Percentiles rank a stretch among this genome's conserved stretches.
Conservation (phyloP, 2,113 vertebrate species). For the Ceyx margarethae region DNA sequence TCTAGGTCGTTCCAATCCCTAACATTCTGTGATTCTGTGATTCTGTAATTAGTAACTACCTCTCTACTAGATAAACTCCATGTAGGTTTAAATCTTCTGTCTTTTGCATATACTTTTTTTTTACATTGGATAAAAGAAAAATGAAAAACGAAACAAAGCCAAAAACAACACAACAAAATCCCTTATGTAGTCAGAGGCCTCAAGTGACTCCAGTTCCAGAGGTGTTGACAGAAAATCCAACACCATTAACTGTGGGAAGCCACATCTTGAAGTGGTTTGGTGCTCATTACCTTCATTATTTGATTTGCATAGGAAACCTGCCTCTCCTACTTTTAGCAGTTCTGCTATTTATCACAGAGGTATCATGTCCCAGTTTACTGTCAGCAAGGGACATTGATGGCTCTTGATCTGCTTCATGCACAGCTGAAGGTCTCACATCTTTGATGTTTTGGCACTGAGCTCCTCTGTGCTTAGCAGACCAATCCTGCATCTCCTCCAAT, state of each 20-base stretch:
- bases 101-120: not conserved
- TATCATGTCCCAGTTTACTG: not conserved
- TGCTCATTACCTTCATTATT: not conserved
- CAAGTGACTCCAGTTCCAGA: not conserved
- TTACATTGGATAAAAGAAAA: not conserved
- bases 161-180: not conserved
- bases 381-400: not conserved
- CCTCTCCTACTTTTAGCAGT: not conserved
- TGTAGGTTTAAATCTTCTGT: not conserved
- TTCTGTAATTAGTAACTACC: not conserved
- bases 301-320: not conserved
- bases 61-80: not conserved
- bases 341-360: not conserved
- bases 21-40: no score
- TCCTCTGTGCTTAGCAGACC: not conserved
- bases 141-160: no score
- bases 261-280: not conserved
- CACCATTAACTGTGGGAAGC: not conserved
- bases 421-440: not conserved
- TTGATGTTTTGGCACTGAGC: accelerated
- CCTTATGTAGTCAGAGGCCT: not conserved
- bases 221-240: not conserved
- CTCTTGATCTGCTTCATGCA: not conserved
- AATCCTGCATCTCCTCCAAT: not conserved
- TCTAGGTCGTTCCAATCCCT: no score